A percentile compares a stretch with the other conserved stretches of the same genome.
Evolutionary conservation across 1,140 invertebrate species (phyloP).

Genomic region (Lasaia peninsularis): DNA sequence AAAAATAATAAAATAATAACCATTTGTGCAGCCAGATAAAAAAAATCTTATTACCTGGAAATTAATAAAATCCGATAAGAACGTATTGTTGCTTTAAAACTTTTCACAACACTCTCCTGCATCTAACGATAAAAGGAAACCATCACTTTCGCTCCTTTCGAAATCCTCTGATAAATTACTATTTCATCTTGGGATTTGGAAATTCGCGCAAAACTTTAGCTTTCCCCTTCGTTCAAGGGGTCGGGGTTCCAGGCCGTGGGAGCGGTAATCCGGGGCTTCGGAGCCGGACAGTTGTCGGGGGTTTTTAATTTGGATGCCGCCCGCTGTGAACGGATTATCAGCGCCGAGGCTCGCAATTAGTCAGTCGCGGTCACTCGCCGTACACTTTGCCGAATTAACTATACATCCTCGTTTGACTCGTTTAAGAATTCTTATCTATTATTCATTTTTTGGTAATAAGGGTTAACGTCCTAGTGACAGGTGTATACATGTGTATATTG

Average conservation of each 20-base stretch:
- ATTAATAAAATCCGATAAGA: no score
- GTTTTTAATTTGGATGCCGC: slow-evolving; percentile 70
- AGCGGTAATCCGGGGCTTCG: slow-evolving; percentile 55
- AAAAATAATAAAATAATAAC: no score
- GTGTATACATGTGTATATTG: no score
- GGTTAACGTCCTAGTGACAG: no score
- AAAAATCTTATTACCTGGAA: no score
- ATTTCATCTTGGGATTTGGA: slow-evolving; percentile 67
- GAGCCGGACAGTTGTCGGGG: slow-evolving; percentile 55
- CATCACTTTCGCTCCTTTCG: slow-evolving; percentile 46
- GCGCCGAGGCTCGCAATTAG: slow-evolving; percentile 59
- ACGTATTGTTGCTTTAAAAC: neutral
- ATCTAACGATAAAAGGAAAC: slow-evolving; percentile 59
- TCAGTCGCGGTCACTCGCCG: slow-evolving; percentile 40
- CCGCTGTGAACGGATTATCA: slow-evolving; percentile 70
- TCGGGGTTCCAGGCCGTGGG: slow-evolving; percentile 35
- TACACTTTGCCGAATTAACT: slow-evolving; percentile 2
- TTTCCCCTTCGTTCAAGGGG: slow-evolving; percentile 42
- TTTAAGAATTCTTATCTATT: slow-evolving; percentile 6
- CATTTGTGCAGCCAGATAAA: no score
- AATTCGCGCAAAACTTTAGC: slow-evolving; percentile 52
- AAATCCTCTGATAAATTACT: slow-evolving; percentile 75
- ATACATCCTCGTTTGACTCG: neutral
- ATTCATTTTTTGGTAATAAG: neutral
- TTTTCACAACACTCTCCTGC: slow-evolving; percentile 36